Conservation (phyloP, 2,797 vertebrate genomes). For the Sarcophilus harrisii region DNA sequence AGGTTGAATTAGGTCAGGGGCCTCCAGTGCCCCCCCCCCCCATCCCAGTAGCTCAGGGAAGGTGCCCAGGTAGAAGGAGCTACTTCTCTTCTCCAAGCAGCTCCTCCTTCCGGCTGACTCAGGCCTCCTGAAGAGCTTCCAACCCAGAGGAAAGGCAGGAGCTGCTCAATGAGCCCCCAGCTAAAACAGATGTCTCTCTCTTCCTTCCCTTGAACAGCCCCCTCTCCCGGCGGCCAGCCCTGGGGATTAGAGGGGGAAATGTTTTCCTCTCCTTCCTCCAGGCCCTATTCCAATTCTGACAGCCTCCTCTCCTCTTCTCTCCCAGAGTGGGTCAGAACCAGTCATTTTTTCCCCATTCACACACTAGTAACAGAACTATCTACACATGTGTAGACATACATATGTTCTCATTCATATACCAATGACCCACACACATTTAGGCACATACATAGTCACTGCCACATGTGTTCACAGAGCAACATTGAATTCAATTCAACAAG, state of each 20-base stretch:
- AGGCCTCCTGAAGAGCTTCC: background rate
- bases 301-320: slow-evolving; percentile 33
- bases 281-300: slow-evolving; percentile 54
- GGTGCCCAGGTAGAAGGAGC: background rate
- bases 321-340: background rate
- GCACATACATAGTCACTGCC: background rate
- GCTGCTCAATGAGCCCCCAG: slow-evolving; percentile 19
- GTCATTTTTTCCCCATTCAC: slow-evolving; percentile 20
- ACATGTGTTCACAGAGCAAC: background rate
- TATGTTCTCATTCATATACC: background rate
- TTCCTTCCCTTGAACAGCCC: background rate
- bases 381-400: background rate
- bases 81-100: background rate
- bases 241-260: slow-evolving; percentile 51
- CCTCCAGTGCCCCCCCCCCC: background rate
- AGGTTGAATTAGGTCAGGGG: background rate
- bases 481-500: background rate
- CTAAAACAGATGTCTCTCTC: slow-evolving; percentile 44
- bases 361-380: background rate
- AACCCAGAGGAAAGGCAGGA: background rate
- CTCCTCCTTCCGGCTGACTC: background rate
- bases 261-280: background rate
- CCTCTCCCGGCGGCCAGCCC: slow-evolving; percentile 23
- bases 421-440: background rate
- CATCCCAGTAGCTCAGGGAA: background rate